Conservation (phyloP, 1,140 invertebrate genomes). For the Lasaia peninsularis region DNA sequence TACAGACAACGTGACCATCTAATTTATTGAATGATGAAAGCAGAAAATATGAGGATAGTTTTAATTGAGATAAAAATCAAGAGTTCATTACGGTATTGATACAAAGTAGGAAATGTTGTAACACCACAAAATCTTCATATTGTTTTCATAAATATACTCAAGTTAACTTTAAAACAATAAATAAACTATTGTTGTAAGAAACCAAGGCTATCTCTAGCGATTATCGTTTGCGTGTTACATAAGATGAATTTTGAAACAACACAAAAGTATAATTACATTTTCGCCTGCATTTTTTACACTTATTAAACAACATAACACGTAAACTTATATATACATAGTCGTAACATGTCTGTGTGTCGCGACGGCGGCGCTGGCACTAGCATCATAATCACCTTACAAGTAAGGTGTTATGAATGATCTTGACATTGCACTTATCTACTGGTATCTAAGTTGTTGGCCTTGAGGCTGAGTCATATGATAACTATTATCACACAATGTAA, state of each 20-base stretch:
- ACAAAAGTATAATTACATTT: conserved; percentile 49
- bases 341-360: neutral
- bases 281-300: conserved; percentile 53
- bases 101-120: no score
- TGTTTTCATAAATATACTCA: no score
- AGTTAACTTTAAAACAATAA: neutral
- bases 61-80: no score
- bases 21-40: no score
- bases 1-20: no score
- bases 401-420: conserved; percentile 16
- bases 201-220: neutral
- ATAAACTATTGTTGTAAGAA: neutral
- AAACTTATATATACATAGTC: neutral
- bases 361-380: neutral
- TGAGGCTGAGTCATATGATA: conserved; percentile 1
- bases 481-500: neutral
- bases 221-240: neutral
- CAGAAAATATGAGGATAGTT: no score
- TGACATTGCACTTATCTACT: conserved; percentile 18
- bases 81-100: no score
- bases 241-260: conserved; percentile 17
- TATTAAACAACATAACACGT: conserved; percentile 49
- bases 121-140: no score
- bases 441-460: conserved; percentile 5
- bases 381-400: neutral